A percentile compares a stretch with the other conserved stretches of the same genome.
phyloP scores from a whole-genome alignment of 2,888 invertebrate genomes.

The Cataglyphis albicans region DNA sequence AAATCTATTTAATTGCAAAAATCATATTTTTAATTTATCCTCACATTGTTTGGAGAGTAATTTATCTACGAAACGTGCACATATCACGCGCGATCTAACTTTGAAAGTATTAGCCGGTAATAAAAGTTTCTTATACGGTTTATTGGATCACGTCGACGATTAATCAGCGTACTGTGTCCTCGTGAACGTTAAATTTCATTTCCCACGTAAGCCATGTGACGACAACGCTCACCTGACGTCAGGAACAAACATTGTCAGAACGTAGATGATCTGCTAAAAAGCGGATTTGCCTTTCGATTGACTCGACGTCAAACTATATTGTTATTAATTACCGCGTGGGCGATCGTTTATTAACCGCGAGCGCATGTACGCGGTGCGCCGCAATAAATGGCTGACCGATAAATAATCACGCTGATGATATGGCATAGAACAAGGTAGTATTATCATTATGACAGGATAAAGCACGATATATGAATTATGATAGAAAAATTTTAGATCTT shows the following conservation, averaged over 20 bases:
- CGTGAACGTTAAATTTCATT: conserved; percentile 46
- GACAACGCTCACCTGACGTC: conserved; percentile 36
- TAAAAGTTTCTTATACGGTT: conserved; percentile 33
- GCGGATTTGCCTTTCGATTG: conserved; percentile 45
- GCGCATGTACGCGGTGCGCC: background rate
- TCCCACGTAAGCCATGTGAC: conserved; percentile 31
- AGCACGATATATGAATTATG: background rate
- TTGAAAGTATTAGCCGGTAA: background rate
- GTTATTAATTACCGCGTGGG: conserved; percentile 69
- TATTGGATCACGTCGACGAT: conserved; percentile 28
- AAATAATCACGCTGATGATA: background rate
- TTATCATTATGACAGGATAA: conserved; percentile 8
- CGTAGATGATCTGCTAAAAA: background rate
- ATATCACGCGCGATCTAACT: background rate
- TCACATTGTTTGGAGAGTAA: background rate
- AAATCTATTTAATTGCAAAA: background rate
- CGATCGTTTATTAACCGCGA: conserved; percentile 61
- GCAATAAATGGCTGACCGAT: conserved; percentile 24
- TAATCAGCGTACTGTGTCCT: conserved; percentile 16
- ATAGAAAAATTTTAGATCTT: no score
- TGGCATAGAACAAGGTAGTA: conserved; percentile 25
- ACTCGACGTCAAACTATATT: conserved; percentile 62
- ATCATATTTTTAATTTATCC: background rate
- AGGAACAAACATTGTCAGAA: conserved; percentile 33
- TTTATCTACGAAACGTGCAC: conserved; percentile 14